Base-by-base conservation (phyloP, 2,113 vertebrate species). In the Centrocercus urophasianus region DNA sequence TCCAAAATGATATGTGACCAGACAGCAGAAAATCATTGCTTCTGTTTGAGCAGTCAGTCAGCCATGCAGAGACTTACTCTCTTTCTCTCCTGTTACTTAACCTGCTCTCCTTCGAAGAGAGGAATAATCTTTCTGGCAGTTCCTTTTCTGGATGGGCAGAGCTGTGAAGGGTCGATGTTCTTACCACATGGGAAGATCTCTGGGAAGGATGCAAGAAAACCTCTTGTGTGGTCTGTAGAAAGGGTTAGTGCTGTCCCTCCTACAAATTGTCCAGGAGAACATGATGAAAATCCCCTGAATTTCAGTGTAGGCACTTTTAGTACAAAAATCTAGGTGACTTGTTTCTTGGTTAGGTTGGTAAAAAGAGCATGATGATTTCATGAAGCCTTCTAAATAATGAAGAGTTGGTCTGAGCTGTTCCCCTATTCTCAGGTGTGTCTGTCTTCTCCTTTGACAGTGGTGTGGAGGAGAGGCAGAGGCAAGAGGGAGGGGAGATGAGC, bases 1-100 rank as follows among this genome's bases (percentile, higher is more conserved):
- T 92, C 13, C 30, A 80, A 70, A 38, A 12, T 54, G 60, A 3
- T 88, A 90, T 45, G 65, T 67, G 91, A 93, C 89, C 61, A 88
- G 91, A 83, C 80, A 93, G 86, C 77, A 94, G 89, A 93, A 95
- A 93, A 74, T 67, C 22, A 54, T 40, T 74, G 71, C 76, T 92
- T 81, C 45, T 50, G n/a, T 81, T 92, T 52, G 24, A 56, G n/a
- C 47, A 93, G 36, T 63, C 83, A 77, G 18, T 56, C 77, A 50
- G 42, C 86, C 48, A 54, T 75, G 45, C 77, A 82, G 48, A 34
- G 74, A 34, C 61, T 90, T 63, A 30, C 5, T 65, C 12, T 59
- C 25, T 82, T 75, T 57, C 14, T 48, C 21, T 47, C 15, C 13
- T 30, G 30, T 74, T 90, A 66, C 83, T 54, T 63, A n/a, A 59